Percentiles rank a stretch among this genome's conserved stretches.
Conservation (phyloP, 2,113 vertebrate genomes). For the Amphiprion ocellaris region DNA sequence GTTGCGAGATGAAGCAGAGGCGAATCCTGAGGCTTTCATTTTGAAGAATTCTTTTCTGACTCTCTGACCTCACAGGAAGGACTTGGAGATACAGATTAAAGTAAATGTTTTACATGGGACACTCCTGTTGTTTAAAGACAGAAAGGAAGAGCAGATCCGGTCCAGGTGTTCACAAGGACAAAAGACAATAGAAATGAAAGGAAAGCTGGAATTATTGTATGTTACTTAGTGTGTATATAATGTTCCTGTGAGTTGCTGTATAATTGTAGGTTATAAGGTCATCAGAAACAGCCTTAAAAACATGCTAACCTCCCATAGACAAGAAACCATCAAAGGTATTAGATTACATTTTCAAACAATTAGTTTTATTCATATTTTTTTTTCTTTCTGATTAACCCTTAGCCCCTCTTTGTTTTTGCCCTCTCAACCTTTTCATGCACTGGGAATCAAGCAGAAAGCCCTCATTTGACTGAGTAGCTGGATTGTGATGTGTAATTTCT, state of each 20-base stretch:
- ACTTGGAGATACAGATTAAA: conserved; percentile 37
- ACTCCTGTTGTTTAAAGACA: conserved; percentile 29
- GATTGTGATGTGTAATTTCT: conserved; percentile 50
- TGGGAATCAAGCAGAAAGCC: conserved; percentile 25
- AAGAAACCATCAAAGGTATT: not conserved
- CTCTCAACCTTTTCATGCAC: conserved; percentile 14
- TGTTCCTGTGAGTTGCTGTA: not conserved
- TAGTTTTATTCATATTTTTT: conserved; percentile 9
- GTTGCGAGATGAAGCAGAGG: conserved; percentile 26
- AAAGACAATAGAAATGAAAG: conserved; percentile 24
- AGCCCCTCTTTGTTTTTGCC: conserved; percentile 30
- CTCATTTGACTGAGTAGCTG: conserved; percentile 15
- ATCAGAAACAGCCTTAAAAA: not conserved
- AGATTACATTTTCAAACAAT: not conserved
- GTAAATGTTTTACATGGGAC: conserved; percentile 15
- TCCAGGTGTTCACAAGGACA: conserved; percentile 37
- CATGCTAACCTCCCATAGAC: not conserved
- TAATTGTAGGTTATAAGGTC: not conserved
- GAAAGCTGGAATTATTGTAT: not conserved
- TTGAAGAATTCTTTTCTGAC: conserved; percentile 36
- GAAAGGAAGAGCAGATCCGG: conserved; percentile 29
- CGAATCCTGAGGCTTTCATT: conserved; percentile 22
- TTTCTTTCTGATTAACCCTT: conserved; percentile 3
- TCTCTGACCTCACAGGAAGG: conserved; percentile 59
- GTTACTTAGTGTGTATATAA: not conserved